phyloP scores from a whole-genome alignment of 2,113 vertebrate genomes.

The Tursiops truncatus region DNA sequence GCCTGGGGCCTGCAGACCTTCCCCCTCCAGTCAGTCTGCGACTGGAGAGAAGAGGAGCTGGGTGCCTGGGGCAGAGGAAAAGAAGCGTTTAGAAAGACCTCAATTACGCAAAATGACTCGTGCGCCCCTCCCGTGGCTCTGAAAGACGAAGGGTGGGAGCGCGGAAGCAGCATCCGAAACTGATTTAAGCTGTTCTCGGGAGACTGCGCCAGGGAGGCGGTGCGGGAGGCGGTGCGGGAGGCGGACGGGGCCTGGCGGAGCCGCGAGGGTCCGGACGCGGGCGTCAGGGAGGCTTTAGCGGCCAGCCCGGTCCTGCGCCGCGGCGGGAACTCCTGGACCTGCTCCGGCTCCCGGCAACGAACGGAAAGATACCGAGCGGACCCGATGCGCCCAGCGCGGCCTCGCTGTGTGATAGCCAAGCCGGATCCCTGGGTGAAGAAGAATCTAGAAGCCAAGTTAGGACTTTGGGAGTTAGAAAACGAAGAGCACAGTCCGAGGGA shows the following conservation, averaged over 20 bases:
- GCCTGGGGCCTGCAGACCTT: background rate
- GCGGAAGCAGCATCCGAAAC: fast-evolving
- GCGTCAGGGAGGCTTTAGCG: background rate
- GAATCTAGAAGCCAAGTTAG: background rate
- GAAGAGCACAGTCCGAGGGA: background rate
- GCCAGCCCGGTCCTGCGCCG: fast-evolving
- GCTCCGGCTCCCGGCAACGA: fast-evolving
- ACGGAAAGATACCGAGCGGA: background rate
- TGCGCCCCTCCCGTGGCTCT: fast-evolving
- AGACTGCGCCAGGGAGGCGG: fast-evolving
- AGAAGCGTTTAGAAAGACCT: background rate
- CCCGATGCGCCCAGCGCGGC: fast-evolving
- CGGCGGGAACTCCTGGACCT: fast-evolving
- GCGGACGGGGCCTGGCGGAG: too few relatives aligned
- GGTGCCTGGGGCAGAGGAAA: background rate
- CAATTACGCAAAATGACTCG: background rate
- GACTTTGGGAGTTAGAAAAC: background rate
- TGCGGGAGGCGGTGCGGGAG: fast-evolving
- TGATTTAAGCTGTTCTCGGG: background rate
- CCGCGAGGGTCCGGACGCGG: fast-evolving
- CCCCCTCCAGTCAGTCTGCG: too few relatives aligned
- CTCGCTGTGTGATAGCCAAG: background rate
- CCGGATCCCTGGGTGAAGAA: background rate
- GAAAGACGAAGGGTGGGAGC: background rate
- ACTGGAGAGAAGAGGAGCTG: background rate